phyloP scores from a whole-genome alignment of 2,797 vertebrate genomes.

The Paguma larvata region DNA sequence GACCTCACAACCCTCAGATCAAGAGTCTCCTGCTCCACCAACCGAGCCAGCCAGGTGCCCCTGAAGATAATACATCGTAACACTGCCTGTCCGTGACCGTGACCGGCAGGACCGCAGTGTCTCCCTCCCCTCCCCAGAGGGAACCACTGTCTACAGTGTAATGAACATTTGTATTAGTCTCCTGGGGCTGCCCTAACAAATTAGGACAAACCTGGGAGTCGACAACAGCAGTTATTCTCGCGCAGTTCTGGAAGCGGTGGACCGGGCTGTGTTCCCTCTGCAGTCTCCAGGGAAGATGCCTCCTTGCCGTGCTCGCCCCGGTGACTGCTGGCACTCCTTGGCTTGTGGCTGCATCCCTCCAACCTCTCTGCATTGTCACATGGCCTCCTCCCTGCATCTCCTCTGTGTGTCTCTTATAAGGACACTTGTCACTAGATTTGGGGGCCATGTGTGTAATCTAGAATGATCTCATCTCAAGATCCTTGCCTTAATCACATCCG shows the following conservation, averaged over 20 bases:
- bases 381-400: neutral
- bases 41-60: neutral
- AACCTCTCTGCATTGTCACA: neutral
- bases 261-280: neutral
- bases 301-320: neutral
- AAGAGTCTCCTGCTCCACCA: neutral
- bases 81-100: neutral
- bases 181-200: neutral
- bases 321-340: neutral
- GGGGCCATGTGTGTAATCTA: neutral
- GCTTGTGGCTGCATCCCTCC: neutral
- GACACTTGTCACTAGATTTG: neutral
- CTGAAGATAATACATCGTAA: neutral
- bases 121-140: neutral
- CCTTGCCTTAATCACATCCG: neutral
- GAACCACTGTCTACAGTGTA: neutral
- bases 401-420: neutral
- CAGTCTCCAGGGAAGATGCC: neutral
- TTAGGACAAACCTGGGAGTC: neutral
- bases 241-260: neutral
- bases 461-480: neutral
- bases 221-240: neutral
- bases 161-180: neutral
- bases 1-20: neutral
- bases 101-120: neutral